Conservation (phyloP, 2,888 invertebrate genomes). For the Bibio marci region DNA sequence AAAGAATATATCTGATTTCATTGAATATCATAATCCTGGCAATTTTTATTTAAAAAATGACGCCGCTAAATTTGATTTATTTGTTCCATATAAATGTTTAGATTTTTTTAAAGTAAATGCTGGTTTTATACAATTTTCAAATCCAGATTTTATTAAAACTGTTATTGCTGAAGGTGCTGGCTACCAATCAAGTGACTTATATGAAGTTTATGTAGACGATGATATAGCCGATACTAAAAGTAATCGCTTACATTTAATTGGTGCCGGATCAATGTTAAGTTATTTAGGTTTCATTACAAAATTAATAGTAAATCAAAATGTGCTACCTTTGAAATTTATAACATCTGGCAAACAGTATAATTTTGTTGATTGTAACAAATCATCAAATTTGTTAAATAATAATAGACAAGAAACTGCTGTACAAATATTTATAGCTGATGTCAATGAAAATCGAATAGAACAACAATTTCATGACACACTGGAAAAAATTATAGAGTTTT, state of each 20-base stretch:
- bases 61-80: slow-evolving; percentile 53
- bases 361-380: background rate
- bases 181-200: no score
- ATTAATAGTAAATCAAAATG: slow-evolving; percentile 38
- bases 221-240: background rate
- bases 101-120: slow-evolving; percentile 28
- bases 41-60: slow-evolving; percentile 46
- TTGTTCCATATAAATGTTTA: slow-evolving; percentile 19
- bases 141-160: slow-evolving; percentile 62
- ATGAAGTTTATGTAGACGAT: no score
- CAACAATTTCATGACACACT: slow-evolving; percentile 38
- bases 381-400: slow-evolving; percentile 11
- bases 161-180: slow-evolving; percentile 53
- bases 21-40: slow-evolving; percentile 40
- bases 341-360: slow-evolving; percentile 51
- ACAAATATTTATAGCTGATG: slow-evolving; percentile 44
- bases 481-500: slow-evolving; percentile 35
- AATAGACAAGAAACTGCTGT: slow-evolving; percentile 45
- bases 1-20: slow-evolving; percentile 28
- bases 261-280: slow-evolving; percentile 53
- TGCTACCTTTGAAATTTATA: slow-evolving; percentile 52
- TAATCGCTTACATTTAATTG: slow-evolving; percentile 53
- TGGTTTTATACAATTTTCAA: slow-evolving; percentile 47
- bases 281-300: slow-evolving; percentile 59
- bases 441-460: slow-evolving; percentile 31